phyloP scores from a whole-genome alignment of 2,888 invertebrate genomes.

The Drosophila yooni region DNA sequence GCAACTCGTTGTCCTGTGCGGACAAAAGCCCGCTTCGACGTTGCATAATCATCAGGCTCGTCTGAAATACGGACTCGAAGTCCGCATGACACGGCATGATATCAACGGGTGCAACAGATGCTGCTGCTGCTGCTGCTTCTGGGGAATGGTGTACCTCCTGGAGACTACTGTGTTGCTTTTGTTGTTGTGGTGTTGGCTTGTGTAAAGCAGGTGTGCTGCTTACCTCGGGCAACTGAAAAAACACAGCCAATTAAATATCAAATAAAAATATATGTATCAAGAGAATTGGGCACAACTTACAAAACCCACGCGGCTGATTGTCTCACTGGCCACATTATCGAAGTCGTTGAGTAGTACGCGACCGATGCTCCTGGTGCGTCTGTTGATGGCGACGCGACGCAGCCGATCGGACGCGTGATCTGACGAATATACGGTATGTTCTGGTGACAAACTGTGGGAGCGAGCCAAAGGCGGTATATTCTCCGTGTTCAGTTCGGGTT shows the following conservation, averaged over 20 bases:
- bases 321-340: not conserved
- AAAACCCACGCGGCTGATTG: conserved; percentile 5
- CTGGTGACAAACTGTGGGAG: not conserved
- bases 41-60: not conserved
- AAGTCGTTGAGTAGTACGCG: conserved; percentile 7
- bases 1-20: not conserved
- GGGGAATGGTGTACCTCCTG: too few species aligned
- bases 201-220: conserved; percentile 37
- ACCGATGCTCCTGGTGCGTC: not conserved
- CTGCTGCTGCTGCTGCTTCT: not conserved
- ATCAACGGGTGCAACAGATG: not conserved
- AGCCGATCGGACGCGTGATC: not conserved
- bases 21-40: not conserved
- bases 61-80: conserved; percentile 14
- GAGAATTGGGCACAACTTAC: conserved; percentile 13
- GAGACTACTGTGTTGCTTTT: not conserved
- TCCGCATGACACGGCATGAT: not conserved
- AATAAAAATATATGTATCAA: too few species aligned
- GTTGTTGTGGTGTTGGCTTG: not conserved
- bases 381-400: not conserved
- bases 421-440: not conserved
- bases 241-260: not conserved
- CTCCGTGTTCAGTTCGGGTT: not conserved
- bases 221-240: conserved; percentile 37
- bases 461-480: not conserved